Percentiles rank a stretch among this genome's conserved stretches.
Conservation (phyloP, 1,140 invertebrate species). For the Phenacoccus solenopsis region DNA sequence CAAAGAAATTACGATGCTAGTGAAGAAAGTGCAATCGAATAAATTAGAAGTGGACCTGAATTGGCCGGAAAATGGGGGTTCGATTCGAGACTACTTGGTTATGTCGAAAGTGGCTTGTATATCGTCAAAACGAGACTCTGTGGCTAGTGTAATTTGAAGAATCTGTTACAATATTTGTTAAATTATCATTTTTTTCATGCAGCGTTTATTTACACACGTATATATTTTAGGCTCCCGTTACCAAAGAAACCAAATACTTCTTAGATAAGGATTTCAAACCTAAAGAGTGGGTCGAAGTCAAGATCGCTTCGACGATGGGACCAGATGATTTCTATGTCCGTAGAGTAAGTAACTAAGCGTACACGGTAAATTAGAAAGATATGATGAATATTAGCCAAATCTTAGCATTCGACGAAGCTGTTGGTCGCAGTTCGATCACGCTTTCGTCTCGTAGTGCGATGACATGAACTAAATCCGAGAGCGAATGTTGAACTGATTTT, state of each 20-base stretch:
- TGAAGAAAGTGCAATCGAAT: neutral
- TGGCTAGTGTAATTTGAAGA: too few relatives aligned
- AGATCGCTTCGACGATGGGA: neutral
- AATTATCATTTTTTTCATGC: too few relatives aligned
- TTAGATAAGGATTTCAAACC: neutral
- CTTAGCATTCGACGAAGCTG: conserved; percentile 7
- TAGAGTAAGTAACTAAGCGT: neutral
- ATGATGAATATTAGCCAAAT: conserved; percentile 8
- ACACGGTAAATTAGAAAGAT: neutral
- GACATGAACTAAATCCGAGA: neutral
- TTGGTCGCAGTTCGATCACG: neutral
- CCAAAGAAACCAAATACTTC: neutral
- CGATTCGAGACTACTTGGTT: neutral
- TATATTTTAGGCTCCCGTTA: neutral
- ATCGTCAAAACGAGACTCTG: neutral
- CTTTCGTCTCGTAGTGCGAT: conserved; percentile 8
- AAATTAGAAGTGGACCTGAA: neutral
- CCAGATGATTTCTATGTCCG: neutral
- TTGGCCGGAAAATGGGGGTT: neutral
- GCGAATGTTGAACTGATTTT: too few relatives aligned
- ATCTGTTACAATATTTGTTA: too few relatives aligned
- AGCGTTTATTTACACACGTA: too few relatives aligned
- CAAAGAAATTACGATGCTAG: neutral
- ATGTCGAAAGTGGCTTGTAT: neutral
- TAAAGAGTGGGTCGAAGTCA: neutral